These are phyloP conservation scores for Potamarius usumacintae DNA, from an alignment of 2,113 vertebrate species.

Conservation along the genomic window DNA sequence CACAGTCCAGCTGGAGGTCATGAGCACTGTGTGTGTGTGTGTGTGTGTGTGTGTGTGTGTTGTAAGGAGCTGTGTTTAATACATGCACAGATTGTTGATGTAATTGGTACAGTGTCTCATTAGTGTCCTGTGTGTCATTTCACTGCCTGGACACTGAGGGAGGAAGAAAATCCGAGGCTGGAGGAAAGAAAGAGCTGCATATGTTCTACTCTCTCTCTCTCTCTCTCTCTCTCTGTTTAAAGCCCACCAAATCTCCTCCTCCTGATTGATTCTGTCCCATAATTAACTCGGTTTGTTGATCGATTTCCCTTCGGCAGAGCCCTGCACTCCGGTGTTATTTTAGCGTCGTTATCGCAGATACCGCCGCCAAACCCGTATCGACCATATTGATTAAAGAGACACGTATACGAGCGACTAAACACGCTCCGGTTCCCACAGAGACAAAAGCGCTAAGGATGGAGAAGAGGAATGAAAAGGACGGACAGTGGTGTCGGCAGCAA, in stretches of 20 bases:
- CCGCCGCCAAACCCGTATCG: conserved; percentile 64
- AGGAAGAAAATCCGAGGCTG: not conserved
- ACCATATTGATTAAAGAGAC: conserved; percentile 68
- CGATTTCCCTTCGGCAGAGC: conserved; percentile 75
- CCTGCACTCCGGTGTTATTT: conserved; percentile 63
- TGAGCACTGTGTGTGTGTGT: not conserved
- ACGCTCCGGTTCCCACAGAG: conserved; percentile 26
- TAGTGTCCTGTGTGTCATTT: not conserved
- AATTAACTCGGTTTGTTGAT: conserved; percentile 81
- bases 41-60: not conserved
- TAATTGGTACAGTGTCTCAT: not conserved
- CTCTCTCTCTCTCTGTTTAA: conserved; percentile 64
- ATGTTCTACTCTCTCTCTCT: conserved; percentile 34
- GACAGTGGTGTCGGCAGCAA: not conserved
- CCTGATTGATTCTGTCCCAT: conserved; percentile 83
- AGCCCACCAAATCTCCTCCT: conserved; percentile 72
- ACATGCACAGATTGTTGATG: not conserved
- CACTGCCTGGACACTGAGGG: not conserved
- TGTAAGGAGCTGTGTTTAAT: not conserved
- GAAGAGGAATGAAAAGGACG: not conserved
- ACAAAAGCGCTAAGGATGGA: conserved; percentile 17
- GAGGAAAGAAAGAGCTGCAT: not conserved
- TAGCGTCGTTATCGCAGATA: conserved; percentile 63
- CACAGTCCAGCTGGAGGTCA: not conserved
- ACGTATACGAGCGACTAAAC: conserved; percentile 47